These are phyloP conservation scores for Merluccius polli DNA, from an alignment of 2,797 vertebrate genomes.

Conservation along the genomic window DNA sequence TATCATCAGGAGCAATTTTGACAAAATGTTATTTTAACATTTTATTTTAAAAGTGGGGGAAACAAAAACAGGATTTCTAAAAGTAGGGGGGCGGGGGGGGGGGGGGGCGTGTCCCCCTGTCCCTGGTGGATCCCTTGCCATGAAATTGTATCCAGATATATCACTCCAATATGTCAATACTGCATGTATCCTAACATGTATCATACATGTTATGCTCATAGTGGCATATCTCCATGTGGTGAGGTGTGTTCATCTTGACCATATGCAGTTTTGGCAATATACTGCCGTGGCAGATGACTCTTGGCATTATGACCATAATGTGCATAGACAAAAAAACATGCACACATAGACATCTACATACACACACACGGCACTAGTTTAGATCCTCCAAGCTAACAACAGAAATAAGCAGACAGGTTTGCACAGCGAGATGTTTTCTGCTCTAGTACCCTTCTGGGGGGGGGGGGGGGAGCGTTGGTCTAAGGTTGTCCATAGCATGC, in stretches of 20 bases:
- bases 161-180: not conserved
- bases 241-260: slow-evolving; percentile 57
- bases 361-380: slow-evolving; percentile 36
- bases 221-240: not conserved
- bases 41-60: no score
- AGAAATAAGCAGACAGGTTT: slow-evolving; percentile 70
- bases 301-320: slow-evolving; percentile 45
- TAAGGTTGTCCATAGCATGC: slow-evolving; percentile 54
- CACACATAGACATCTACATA: slow-evolving; percentile 21
- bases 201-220: not conserved
- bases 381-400: slow-evolving; percentile 44
- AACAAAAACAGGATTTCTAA: no score
- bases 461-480: slow-evolving; percentile 18
- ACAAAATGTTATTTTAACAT: no score
- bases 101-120: no score
- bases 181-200: not conserved
- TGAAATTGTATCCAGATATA: not conserved
- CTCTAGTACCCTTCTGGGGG: slow-evolving; percentile 60
- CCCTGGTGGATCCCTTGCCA: no score
- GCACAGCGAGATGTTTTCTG: slow-evolving; percentile 70
- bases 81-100: no score
- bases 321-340: slow-evolving; percentile 20
- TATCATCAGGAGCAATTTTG: no score
- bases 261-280: slow-evolving; percentile 66
- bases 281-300: slow-evolving; percentile 54